Base-by-base conservation (phyloP, 2,888 invertebrate species). In the Argyra leucocephala region DNA sequence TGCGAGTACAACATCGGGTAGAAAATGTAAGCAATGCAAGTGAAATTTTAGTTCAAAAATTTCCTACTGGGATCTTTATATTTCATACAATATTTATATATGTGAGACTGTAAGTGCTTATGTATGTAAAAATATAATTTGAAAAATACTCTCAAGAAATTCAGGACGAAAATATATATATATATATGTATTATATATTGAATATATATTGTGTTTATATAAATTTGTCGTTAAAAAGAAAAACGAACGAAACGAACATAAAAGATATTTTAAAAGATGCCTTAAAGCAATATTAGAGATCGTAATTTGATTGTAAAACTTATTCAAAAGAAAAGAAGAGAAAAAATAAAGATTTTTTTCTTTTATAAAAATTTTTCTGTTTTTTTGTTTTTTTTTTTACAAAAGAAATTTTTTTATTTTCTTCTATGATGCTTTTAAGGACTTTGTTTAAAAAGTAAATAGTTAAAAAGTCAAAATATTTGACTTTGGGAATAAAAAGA, bases 381-480 rank as follows among this genome's bases (percentile, higher is more conserved):
- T 37, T 37, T 15, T 9, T 37, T 37, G 9, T 12, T 10, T 15
- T 37, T 15, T 37, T 31, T 31, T 37, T 12, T 37, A 10, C 37
- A 37, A 12, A 37, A 10, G 37, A 15, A 37, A 37, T 48, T 48
- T 37, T 15, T 37, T 48, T 48, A 15, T 3, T 48, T 48, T n/a
- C 48, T 48, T 18, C 31, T 31, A 2, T 48, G n/a, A 48, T 48
- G 48, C 48, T 48, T 48, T 48, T 48, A 48, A 48, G n/a, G 18
- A 48, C 48, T 48, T n/a, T 48, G 18, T 15, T 18, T 48, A 48
- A n/a, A n/a, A n/a, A 48, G 48, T 48, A 48, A 48, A 48, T 48
- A 48, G 48, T 48, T 48, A 48, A 48, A 48, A 48, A 48, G 48
- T 48, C 48, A 48, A 48, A 48, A 48, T 48, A 48, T 48, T n/a